Evolutionary conservation across 92 coral and sea anemone genomes (phyloP).

Genomic region (Bergia puertoricense): DNA sequence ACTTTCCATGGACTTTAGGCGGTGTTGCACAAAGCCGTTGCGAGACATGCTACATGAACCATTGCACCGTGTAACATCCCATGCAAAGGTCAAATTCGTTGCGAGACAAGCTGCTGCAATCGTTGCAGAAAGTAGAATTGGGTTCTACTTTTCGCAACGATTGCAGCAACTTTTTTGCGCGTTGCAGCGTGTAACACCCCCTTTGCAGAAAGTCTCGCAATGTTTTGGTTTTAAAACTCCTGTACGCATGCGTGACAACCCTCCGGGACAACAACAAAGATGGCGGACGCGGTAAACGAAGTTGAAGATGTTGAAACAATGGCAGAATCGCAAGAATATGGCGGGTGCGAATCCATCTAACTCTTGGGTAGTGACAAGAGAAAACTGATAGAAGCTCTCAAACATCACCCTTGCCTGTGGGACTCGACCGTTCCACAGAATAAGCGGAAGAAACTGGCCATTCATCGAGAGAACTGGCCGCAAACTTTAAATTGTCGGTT

Average conservation of each 20-base stretch:
- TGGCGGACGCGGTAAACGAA: background rate
- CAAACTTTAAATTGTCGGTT: conserved; percentile 4
- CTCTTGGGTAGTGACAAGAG: background rate
- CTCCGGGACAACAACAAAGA: background rate
- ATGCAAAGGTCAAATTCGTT: background rate
- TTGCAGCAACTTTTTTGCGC: background rate
- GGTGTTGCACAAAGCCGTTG: background rate
- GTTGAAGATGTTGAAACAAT: conserved; percentile 4
- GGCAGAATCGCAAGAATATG: conserved; percentile 7
- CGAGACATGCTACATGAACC: conserved; percentile 6
- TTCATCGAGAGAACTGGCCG: conserved; percentile 27
- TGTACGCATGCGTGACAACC: background rate
- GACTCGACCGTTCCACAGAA: conserved; percentile 18
- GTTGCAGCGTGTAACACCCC: conserved; percentile 1
- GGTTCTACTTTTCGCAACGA: too few species aligned
- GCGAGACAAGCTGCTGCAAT: conserved; percentile 10
- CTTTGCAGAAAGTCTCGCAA: conserved; percentile 2
- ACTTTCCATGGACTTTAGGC: too few species aligned
- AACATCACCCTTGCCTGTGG: conserved; percentile 40
- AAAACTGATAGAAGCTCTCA: conserved; percentile 23
- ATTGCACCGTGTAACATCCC: background rate
- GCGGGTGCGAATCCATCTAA: background rate
- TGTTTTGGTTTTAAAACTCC: background rate
- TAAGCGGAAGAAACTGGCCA: conserved; percentile 23
- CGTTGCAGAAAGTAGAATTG: background rate